Percentiles rank a stretch among this genome's conserved stretches.
Conservation (phyloP, 2,888 invertebrate species). For the Mesochorus sp. region DNA sequence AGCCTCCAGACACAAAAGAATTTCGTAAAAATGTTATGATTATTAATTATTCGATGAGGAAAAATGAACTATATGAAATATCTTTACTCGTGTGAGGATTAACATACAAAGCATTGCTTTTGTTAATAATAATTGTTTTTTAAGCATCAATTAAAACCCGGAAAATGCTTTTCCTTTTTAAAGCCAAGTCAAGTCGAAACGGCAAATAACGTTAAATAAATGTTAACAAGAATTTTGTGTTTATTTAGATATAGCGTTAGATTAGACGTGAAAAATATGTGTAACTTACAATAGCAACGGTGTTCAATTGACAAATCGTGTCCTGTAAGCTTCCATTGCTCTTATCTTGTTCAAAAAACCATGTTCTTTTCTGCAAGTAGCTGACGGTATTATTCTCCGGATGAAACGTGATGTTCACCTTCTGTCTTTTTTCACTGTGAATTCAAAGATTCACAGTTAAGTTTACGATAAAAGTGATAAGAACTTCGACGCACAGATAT, state of each 20-base stretch:
- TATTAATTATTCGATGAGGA: too few species aligned
- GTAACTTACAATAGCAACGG: constrained; percentile 89
- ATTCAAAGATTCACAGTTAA: constrained; percentile 26
- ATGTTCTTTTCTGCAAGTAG: constrained; percentile 87
- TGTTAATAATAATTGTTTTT: too few species aligned
- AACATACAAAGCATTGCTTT: too few species aligned
- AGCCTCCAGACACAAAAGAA: too few species aligned
- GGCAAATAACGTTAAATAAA: too few species aligned
- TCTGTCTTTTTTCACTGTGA: constrained; percentile 87
- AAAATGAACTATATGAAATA: too few species aligned
- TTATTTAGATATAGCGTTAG: not conserved
- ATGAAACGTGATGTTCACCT: constrained; percentile 89
- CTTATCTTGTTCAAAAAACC: constrained; percentile 87
- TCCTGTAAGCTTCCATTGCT: constrained; percentile 89
- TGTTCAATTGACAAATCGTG: constrained; percentile 88
- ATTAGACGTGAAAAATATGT: not conserved
- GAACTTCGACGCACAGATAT: not conserved
- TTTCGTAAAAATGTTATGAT: too few species aligned
- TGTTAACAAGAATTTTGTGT: too few species aligned
- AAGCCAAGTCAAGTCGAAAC: too few species aligned
- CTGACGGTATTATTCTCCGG: constrained; percentile 88
- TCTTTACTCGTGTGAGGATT: too few species aligned
- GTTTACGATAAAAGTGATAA: not conserved
- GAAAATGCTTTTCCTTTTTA: too few species aligned
- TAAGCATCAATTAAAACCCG: too few species aligned